Conservation (phyloP, 1,140 invertebrate species). For the Myzus persicae region DNA sequence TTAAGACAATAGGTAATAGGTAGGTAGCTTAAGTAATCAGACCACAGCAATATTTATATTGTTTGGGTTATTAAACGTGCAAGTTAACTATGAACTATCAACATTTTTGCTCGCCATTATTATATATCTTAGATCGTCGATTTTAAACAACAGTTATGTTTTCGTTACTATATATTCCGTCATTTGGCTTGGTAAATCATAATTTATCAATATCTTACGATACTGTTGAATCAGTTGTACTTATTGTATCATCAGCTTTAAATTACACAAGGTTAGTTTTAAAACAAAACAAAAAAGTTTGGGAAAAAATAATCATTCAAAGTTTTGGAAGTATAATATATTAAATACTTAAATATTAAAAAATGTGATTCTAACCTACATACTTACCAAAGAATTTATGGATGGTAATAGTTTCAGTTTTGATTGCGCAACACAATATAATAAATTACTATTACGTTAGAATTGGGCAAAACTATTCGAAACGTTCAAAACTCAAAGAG, state of each 20-base stretch:
- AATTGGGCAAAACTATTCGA: not conserved
- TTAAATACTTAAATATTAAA: conserved; percentile 4
- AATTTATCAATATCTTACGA: not conserved
- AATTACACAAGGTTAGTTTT: not conserved
- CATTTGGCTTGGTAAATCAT: not conserved
- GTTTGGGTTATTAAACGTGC: not conserved
- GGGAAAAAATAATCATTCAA: not conserved
- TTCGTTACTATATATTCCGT: not conserved
- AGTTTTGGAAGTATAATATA: not conserved
- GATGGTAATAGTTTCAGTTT: not conserved
- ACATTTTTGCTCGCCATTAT: not conserved
- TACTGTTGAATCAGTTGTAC: not conserved
- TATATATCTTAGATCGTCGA: not conserved
- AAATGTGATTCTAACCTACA: not conserved
- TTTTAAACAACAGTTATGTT: not conserved
- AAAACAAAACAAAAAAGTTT: not conserved
- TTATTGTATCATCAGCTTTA: not conserved
- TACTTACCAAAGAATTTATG: not conserved
- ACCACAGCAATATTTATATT: not conserved
- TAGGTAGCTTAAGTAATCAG: not conserved
- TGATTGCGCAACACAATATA: not conserved
- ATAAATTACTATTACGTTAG: not conserved
- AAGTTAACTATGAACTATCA: not conserved
- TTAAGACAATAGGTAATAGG: not conserved
- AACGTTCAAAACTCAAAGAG: not conserved